A percentile compares a stretch with the other conserved stretches of the same genome.
Evolutionary conservation across 2,113 vertebrate genomes (phyloP).

Genomic region (Entelurus aequoreus): DNA sequence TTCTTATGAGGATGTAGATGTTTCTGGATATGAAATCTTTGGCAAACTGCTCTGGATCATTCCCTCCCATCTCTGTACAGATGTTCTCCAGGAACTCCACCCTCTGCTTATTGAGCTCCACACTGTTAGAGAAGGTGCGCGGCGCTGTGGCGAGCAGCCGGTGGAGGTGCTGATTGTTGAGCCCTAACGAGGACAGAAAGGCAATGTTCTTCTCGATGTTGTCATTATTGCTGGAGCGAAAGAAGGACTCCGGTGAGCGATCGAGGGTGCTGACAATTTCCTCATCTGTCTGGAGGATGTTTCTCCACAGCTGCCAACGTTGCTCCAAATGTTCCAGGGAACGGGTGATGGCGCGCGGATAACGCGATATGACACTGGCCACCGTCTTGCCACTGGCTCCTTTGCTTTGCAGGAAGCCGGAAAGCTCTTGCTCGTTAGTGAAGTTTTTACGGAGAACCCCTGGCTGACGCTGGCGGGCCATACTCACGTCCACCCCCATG

Average conservation of each 20-base stretch:
- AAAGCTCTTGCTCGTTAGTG: conserved; percentile 70
- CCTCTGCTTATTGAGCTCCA: conserved; percentile 74
- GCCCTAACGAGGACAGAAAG: conserved; percentile 72
- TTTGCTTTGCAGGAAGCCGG: conserved; percentile 71
- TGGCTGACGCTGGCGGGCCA: conserved; percentile 64
- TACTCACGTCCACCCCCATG: conserved; percentile 73
- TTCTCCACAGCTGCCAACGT: conserved; percentile 77
- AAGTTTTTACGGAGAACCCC: conserved; percentile 61
- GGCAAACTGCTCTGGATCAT: conserved; percentile 63
- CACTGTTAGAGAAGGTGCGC: conserved; percentile 75
- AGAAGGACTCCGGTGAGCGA: conserved; percentile 77
- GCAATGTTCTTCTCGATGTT: conserved; percentile 73
- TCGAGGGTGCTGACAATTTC: conserved; percentile 74
- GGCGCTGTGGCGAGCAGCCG: conserved; percentile 71
- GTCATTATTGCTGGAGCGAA: conserved; percentile 72
- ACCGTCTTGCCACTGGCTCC: conserved; percentile 63
- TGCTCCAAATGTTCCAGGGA: conserved; percentile 67
- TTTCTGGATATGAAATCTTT: conserved; percentile 72
- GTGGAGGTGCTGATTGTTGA: conserved; percentile 64
- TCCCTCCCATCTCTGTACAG: conserved; percentile 56
- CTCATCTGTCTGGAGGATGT: conserved; percentile 60
- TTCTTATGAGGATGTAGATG: conserved; percentile 75
- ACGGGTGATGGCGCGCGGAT: conserved; percentile 71
- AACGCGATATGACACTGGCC: conserved; percentile 75
- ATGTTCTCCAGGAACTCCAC: conserved; percentile 63